phyloP scores from a whole-genome alignment of 2,888 invertebrate species.

The Poecilus cupreus region DNA sequence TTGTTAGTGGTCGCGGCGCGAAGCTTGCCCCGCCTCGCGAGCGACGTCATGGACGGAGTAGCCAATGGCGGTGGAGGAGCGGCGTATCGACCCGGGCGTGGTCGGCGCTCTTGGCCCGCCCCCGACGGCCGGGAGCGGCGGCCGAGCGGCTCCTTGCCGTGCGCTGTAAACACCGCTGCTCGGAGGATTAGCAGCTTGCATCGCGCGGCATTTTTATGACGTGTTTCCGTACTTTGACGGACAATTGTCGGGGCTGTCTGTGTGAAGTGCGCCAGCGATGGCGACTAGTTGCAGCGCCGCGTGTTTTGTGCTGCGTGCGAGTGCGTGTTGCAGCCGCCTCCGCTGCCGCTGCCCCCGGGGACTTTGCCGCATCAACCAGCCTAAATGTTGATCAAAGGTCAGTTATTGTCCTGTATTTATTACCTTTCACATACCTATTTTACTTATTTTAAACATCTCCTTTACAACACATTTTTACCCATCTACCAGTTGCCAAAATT shows the following conservation, averaged over 20 bases:
- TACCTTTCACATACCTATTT: too few relatives aligned
- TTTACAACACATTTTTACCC: too few relatives aligned
- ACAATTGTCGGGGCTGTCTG: constrained; percentile 38
- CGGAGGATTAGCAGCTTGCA: constrained; percentile 13
- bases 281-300: constrained; percentile 23
- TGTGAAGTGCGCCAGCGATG: constrained; percentile 21
- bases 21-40: neutral
- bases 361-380: neutral
- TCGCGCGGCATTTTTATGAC: constrained; percentile 37
- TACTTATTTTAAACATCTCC: too few relatives aligned
- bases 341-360: constrained; percentile 19
- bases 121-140: constrained; percentile 37
- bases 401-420: constrained; percentile 2
- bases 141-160: neutral
- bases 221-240: constrained; percentile 30
- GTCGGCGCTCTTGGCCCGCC: constrained; percentile 12
- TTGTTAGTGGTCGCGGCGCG: neutral
- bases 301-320: constrained; percentile 27
- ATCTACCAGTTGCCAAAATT: too few relatives aligned
- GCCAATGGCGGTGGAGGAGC: neutral
- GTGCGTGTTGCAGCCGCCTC: constrained; percentile 37
- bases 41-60: neutral
- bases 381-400: neutral
- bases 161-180: neutral
- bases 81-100: constrained; percentile 43